Base-by-base conservation (phyloP, 92 coral and sea anemone species). In the Phymanthus crucifer region DNA sequence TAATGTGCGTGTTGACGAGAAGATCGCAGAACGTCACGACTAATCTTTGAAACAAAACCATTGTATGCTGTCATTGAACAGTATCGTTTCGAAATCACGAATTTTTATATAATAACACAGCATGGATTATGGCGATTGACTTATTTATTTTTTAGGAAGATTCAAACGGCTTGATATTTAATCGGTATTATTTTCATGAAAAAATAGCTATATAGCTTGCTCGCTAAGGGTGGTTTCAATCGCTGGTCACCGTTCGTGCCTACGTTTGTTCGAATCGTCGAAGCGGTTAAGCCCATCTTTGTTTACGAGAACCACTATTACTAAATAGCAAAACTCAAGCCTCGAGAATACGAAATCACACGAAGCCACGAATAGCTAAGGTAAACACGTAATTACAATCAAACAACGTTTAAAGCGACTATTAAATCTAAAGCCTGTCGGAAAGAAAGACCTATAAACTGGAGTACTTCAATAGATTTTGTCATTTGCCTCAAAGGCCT, bases 331-430 rank as follows among this genome's bases (percentile, higher is more conserved):
- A 35, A 70, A 16, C 14, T 7, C 48, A 19, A 36, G 27, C 45
- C 32, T 26, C 32, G 34, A 74, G 52, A 61, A 57, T 26, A 52
- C 32, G 16, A 31, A 73, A 73, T 40, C 27, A 56, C 79, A 75
- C 79, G 79, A 56, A 75, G 68, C 46, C 35, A 75, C 38, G 69
- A 75, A 65, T 40, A 75, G 68, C 38, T 34, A 40, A 36, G 29
- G 69, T 75, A 71, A 71, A 71, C 70, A 80, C 78, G 64, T 85
- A 57, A 76, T 76, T 73, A 46, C 78, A 50, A 87, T 82, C 76
- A 83, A 89, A 86, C 78, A 61, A 79, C 76, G 66, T 71, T 84
- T 78, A 86, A 81, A 73, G 70, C 21, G 61, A 80, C 40, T 37
- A 66, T 68, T 57, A 67, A 79, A 64, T 26, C 73, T 58, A 47